Evolutionary conservation across 2,113 vertebrate genomes (phyloP), one percentile per base, ranked within the genome.

Genomic region (Corythaeola cristata): DNA sequence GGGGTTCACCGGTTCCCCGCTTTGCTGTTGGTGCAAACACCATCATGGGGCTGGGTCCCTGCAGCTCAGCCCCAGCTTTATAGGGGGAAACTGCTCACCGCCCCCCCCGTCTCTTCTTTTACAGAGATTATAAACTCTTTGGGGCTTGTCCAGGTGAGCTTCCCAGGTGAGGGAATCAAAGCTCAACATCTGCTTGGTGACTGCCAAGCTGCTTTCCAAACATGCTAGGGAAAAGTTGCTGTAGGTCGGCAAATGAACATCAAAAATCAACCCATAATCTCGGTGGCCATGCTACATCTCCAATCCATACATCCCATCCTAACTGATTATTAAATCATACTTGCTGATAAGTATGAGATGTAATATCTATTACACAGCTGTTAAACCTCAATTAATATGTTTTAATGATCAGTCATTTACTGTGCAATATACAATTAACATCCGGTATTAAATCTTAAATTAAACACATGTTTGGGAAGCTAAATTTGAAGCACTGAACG

Each of bases 301-400:
- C 75, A 44, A 74, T 71, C 96, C 83, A 92, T 92, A 80, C 79
- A 71, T 75, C 80, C 88, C 62, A 5, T 56, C 84, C 85, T 45
- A 96, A 89, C 89, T 39, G 76, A 90, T 97, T 96, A 94, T 97
- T 96, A 97, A 96, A 95, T 97, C 95, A 91, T 95, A 97, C 89
- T 83, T 92, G 78, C 88, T 97, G 97, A 90, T 96, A 95, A 95
- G 90, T 94, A 72, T 55, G 88, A 93, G 96, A 94, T 94, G 94
- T 96, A 94, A 81, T 96, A 92, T 96, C 95, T 96, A 95, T 96
- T 96, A 96, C 92, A 94, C 92, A 96, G 95, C 92, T 97, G 97
- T 94, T 96, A 96, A 96, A 93, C 95, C 63, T 91, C 95, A 96
- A 95, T 96, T 97, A 97, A 94, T 97, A 96, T 67, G 92, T 96